A percentile compares a stretch with the other conserved stretches of the same genome.
phyloP scores from a whole-genome alignment of 2,888 invertebrate genomes.

The Hemaris fuciformis region DNA sequence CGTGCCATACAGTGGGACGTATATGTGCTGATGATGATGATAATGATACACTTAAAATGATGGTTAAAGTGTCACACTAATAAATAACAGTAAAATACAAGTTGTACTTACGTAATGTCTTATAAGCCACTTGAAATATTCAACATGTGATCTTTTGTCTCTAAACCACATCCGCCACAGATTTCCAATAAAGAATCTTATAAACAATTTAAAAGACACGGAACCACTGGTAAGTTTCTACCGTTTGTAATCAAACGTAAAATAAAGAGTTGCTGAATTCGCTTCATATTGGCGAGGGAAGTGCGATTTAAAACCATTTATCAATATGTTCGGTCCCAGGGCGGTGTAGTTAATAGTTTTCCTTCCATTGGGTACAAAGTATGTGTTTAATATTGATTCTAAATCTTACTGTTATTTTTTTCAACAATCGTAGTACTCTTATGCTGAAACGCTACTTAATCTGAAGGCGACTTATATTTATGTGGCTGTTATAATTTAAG shows the following conservation, averaged over 20 bases:
- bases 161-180: neutral
- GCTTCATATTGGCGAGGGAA: neutral
- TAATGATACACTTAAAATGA: too few species aligned
- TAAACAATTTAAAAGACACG: neutral
- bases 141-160: neutral
- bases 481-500: too few species aligned
- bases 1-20: too few species aligned
- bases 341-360: neutral
- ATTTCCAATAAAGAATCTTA: neutral
- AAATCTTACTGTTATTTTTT: neutral
- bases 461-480: too few species aligned
- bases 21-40: too few species aligned
- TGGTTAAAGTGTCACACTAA: too few species aligned
- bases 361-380: neutral
- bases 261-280: neutral
- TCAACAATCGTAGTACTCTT: too few species aligned
- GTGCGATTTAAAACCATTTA: neutral
- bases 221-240: neutral
- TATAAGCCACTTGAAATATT: too few species aligned
- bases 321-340: neutral
- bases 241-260: neutral
- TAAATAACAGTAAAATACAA: too few species aligned
- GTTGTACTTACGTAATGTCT: too few species aligned
- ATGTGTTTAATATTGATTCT: neutral
- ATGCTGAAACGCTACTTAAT: too few species aligned